These are phyloP conservation scores for Nannobrachium achirus DNA, from an alignment of 2,113 vertebrate species.

Conservation along the genomic window DNA sequence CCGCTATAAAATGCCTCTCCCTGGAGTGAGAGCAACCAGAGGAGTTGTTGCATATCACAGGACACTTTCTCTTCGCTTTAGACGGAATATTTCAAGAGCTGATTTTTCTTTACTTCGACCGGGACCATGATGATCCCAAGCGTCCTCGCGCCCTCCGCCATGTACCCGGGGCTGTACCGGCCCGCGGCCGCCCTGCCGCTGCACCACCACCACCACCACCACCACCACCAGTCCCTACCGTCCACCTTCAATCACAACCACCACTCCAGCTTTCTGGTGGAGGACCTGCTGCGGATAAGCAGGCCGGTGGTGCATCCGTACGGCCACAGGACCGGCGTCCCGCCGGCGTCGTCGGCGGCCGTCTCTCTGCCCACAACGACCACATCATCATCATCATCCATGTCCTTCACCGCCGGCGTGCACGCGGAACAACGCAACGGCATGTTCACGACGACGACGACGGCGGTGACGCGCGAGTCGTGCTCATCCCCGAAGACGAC, in stretches of 20 bases:
- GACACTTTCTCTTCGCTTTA: slow-evolving; percentile 49
- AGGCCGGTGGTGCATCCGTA: slow-evolving; percentile 84
- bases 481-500: slow-evolving; percentile 82
- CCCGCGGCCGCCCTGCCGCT: slow-evolving; percentile 88
- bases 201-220: slow-evolving; percentile 87
- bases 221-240: slow-evolving; percentile 85
- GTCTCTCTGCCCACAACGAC: slow-evolving; percentile 78
- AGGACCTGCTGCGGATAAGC: slow-evolving; percentile 94
- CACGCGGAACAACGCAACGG: slow-evolving; percentile 76
- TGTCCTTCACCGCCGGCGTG: slow-evolving; percentile 68
- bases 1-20: slow-evolving; percentile 88
- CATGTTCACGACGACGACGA: slow-evolving; percentile 41
- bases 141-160: slow-evolving; percentile 87
- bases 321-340: slow-evolving; percentile 76
- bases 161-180: slow-evolving; percentile 91
- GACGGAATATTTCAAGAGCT: slow-evolving; percentile 57
- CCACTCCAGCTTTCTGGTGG: slow-evolving; percentile 93
- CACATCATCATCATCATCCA: slow-evolving; percentile 49
- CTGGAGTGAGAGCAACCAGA: slow-evolving; percentile 62
- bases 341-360: slow-evolving; percentile 68
- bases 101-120: slow-evolving; percentile 10
- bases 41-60: slow-evolving; percentile 64
- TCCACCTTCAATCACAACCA: slow-evolving; percentile 80
- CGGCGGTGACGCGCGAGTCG: slow-evolving; percentile 73
- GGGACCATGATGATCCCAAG: slow-evolving; percentile 95